Base-by-base conservation (phyloP, 2,113 vertebrate genomes). In the Sander vitreus region DNA sequence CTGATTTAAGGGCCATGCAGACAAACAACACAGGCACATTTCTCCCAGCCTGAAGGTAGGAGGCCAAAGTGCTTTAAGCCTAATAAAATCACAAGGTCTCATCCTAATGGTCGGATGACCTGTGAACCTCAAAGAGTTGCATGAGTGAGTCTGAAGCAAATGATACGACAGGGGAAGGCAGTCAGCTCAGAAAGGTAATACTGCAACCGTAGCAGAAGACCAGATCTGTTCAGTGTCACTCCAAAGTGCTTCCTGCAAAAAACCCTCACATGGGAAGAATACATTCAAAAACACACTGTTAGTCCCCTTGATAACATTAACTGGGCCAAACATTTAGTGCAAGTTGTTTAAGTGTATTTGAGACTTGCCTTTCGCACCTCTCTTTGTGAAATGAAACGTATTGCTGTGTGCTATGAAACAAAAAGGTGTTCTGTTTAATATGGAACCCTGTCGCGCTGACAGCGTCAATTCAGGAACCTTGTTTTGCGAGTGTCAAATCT, bases 171-270 rank as follows among this genome's bases (percentile, higher is more conserved):
- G 54, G 10, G 11, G 39, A 43, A 18, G 59, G 47, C 51, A 30
- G 74, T 69, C 54, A 16, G 75, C 48, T 75, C 54, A 43, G 39
- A 43, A 43, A 43, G 43, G 15, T 84, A 84, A 91, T 80, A 67
- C 82, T 91, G 85, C 80, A 73, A 78, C 73, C 4, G 43, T 25
- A 57, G 73, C 69, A 58, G 62, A 69, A 58, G 73, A 80, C 54
- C 33, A 48, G 15, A 45, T 25, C 15, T 13, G 10, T 70, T 73
- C 54, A 51, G 65, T 58, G 79, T 63, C 54, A n/a, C 85, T 83
- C 87, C 76, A 85, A 91, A 92, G 93, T 89, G 87, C 93, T 88
- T 90, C 73, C 85, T 86, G 68, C 54, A 50, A 23, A 76, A 59
- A 43, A 19, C 47, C 60, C 80, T 33, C 39, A 51, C 48, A 47